Evolutionary conservation across 1,140 invertebrate genomes (phyloP), one percentile per base, ranked within the genome.

Genomic region (Ceratoteleas bidentatus): DNA sequence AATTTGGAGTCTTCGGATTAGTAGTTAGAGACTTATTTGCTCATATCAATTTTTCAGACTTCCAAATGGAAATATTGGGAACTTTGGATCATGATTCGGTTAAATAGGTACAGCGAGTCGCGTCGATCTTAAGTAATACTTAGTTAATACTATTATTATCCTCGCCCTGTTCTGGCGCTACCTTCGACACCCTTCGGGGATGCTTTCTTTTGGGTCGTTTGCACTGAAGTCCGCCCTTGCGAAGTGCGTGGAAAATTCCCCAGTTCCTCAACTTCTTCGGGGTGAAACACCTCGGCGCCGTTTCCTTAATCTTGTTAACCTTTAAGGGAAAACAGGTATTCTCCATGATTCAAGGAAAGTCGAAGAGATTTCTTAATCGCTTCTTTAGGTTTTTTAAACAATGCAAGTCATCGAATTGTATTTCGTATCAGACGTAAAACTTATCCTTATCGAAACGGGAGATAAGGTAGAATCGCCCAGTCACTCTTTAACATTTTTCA

Each of bases 211-310:
- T 90, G 1, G 81, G 74, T 34, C 58, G 72, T 57, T 90, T 89
- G 49, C 89, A 90, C 38, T 88, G 83, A 15, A 90, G 84, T 80
- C 87, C 88, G 45, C 89, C 91, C 86, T 92, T 93, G 9, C 90
- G 86, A 6, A 94, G 85, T 7, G 92, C 92, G 68, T 94, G 89
- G 85, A 94, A 95, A 0, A 95, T 92, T 79, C 92, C 94, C 89
- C 93, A 93, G 68, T 93, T 93, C 74, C 92, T 88, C 56, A 92
- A 92, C 80, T 93, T 92, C 49, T 87, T 84, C 3, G 94, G 94
- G n/a, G 92, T 92, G 8, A 86, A 85, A 85, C 95, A 95, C 82
- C 93, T 90, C 11, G 94, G 95, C n/a, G 93, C 92, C 14, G 84
- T 89, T 78, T 90, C 89, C 65, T 83, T 86, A 6, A 94, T 88